Evolutionary conservation across 2,797 vertebrate genomes (phyloP).

Genomic region (Stomatorhinus walkeri): DNA sequence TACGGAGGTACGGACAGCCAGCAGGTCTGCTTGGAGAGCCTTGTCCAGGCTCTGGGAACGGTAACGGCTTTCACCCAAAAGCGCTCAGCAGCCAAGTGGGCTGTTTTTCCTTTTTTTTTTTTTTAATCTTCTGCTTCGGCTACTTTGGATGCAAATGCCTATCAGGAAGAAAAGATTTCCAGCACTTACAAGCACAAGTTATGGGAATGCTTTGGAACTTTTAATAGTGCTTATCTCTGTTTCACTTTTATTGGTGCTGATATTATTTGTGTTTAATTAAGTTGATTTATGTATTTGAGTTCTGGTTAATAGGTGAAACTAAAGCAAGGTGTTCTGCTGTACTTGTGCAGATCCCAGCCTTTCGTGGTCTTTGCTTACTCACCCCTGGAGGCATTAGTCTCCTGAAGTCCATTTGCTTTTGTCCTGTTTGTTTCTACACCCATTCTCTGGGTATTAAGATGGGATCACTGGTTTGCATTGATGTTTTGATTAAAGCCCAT

Average conservation of each 20-base stretch:
- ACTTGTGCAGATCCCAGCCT: background rate
- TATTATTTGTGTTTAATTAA: background rate
- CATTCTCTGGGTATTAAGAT: conserved; percentile 3
- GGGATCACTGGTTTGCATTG: background rate
- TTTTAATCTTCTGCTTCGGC: background rate
- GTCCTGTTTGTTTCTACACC: background rate
- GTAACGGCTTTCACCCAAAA: background rate
- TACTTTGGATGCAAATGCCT: background rate
- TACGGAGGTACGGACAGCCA: background rate
- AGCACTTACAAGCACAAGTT: background rate
- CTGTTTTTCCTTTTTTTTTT: background rate
- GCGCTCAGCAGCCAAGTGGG: background rate
- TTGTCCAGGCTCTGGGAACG: background rate
- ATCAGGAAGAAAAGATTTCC: background rate
- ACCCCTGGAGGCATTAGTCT: background rate
- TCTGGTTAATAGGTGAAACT: background rate
- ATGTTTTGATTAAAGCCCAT: background rate
- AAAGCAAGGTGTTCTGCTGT: background rate
- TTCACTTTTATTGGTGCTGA: background rate
- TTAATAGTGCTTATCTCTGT: background rate
- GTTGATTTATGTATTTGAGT: background rate
- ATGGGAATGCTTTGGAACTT: background rate
- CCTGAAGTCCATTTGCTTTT: background rate
- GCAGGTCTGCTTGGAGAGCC: background rate
- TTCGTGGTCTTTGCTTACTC: background rate